A percentile compares a stretch with the other conserved stretches of the same genome.
Conservation (phyloP, 2,113 vertebrate genomes). For the Arothron firmamentum region DNA sequence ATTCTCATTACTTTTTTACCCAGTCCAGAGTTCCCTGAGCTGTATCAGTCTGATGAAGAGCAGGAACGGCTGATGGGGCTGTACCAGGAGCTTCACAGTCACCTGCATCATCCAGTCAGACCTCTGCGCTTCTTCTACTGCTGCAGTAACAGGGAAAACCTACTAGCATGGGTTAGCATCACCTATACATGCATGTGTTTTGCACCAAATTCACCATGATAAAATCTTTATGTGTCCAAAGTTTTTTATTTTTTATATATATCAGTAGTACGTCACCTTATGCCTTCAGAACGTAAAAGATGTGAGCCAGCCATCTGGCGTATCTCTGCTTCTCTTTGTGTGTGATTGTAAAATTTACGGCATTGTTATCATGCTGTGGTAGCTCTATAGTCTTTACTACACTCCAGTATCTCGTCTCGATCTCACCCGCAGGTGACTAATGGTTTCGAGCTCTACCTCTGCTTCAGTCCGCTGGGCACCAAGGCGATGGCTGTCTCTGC, state of each 20-base stretch:
- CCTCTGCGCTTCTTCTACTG: constrained; percentile 90
- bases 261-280: too few relatives aligned
- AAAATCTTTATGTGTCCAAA: too few relatives aligned
- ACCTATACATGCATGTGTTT: neutral
- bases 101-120: constrained; percentile 87
- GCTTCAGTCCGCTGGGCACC: constrained; percentile 94
- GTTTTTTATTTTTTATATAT: too few relatives aligned
- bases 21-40: constrained; percentile 87
- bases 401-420: neutral
- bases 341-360: too few relatives aligned
- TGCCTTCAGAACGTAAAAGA: too few relatives aligned
- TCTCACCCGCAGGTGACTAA: constrained; percentile 83
- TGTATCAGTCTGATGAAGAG: constrained; percentile 83
- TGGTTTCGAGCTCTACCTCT: constrained; percentile 95
- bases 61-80: constrained; percentile 87
- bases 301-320: too few relatives aligned
- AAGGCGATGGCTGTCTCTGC: constrained; percentile 83
- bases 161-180: constrained; percentile 88
- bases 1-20: neutral
- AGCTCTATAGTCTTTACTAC: neutral
- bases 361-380: neutral
- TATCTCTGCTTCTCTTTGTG: too few relatives aligned
- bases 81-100: constrained; percentile 94
- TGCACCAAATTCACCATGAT: too few relatives aligned
- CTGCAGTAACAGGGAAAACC: constrained; percentile 86